phyloP scores from a whole-genome alignment of 2,888 invertebrate species.

The Tiphia femorata region DNA sequence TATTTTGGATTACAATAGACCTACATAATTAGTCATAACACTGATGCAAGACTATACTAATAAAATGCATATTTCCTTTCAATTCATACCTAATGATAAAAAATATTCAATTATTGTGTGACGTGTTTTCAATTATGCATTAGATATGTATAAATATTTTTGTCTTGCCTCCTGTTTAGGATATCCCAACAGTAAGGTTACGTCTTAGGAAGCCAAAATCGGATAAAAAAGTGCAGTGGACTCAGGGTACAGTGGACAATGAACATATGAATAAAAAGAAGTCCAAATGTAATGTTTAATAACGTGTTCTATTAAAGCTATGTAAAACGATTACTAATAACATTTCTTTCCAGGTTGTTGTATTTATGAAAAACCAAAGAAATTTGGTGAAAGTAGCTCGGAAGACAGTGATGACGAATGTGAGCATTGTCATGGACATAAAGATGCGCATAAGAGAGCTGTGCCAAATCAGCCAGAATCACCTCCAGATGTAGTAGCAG shows the following conservation, averaged over 20 bases:
- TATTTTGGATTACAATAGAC: too few relatives aligned
- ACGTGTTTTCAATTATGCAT: too few relatives aligned
- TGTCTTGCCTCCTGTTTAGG: too few relatives aligned
- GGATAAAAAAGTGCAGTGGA: slow-evolving; percentile 89
- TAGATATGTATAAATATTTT: too few relatives aligned
- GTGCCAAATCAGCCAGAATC: slow-evolving; percentile 48
- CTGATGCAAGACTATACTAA: too few relatives aligned
- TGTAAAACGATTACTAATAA: slow-evolving; percentile 5
- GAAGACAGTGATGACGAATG: slow-evolving; percentile 87
- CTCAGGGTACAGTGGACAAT: slow-evolving; percentile 92
- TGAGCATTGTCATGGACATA: slow-evolving; percentile 87
- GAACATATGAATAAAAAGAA: slow-evolving; percentile 96
- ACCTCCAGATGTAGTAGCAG: slow-evolving; percentile 45
- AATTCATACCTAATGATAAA: too few relatives aligned
- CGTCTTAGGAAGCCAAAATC: slow-evolving; percentile 78
- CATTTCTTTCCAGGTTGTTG: slow-evolving; percentile 81
- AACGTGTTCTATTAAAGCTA: not conserved
- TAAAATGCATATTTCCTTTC: too few relatives aligned
- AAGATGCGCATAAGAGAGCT: slow-evolving; percentile 61
- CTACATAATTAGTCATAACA: too few relatives aligned
- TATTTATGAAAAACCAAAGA: slow-evolving; percentile 90
- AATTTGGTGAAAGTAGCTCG: slow-evolving; percentile 91
- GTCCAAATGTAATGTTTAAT: slow-evolving; percentile 84
- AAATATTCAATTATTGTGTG: too few relatives aligned
- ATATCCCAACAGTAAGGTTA: slow-evolving; percentile 75